Evolutionary conservation across 2,113 vertebrate genomes (phyloP), one percentile per base, ranked within the genome.

Genomic region (Sceloporus undulatus): DNA sequence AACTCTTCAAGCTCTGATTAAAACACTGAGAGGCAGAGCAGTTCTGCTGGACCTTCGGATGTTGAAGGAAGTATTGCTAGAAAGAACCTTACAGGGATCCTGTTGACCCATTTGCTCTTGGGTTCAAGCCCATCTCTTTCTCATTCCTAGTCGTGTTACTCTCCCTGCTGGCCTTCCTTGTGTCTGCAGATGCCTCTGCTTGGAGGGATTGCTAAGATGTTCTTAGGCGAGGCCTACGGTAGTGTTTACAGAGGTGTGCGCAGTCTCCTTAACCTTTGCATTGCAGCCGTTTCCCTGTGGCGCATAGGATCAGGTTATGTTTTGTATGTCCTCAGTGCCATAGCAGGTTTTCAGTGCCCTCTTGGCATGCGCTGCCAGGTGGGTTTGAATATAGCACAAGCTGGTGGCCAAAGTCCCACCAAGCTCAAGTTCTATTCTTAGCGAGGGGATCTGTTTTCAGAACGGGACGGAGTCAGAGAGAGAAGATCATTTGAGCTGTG

Each of bases 361-460:
- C 34, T 62, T 25, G 27, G 56, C 59, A 6, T 2, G 9, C 4
- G 6, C 42, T 68, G 19, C 40, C 29, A 9, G 13, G 4, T 5
- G 75, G 34, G 48, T 48, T 77, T 66, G 14, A 38, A 25, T 75
- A 3, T n/a, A 25, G 80, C 19, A 5, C 42, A 0, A 1, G 19
- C 18, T 79, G 82, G 40, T 54, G 65, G 79, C 87, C 54, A 59
- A 23, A 8, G 68, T 6, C 89, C 88, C 82, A 62, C 85, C 85
- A 8, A 23, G 0, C 84, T 0, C 38, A 4, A 29, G 27, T 0
- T 79, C 92, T 94, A 91, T 92, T 93, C 27, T 92, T 95, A 94
- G 92, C 75, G 82, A 2, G 29, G 56, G 82, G 92, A 91, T 95
- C 92, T 0, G 78, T 87, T 95, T 94, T 95, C 94, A 85, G 90